Percentiles rank a stretch among this genome's conserved stretches.
These are phyloP conservation scores for Sander lucioperca DNA, from an alignment of 2,113 vertebrate genomes.

Conservation along the genomic window DNA sequence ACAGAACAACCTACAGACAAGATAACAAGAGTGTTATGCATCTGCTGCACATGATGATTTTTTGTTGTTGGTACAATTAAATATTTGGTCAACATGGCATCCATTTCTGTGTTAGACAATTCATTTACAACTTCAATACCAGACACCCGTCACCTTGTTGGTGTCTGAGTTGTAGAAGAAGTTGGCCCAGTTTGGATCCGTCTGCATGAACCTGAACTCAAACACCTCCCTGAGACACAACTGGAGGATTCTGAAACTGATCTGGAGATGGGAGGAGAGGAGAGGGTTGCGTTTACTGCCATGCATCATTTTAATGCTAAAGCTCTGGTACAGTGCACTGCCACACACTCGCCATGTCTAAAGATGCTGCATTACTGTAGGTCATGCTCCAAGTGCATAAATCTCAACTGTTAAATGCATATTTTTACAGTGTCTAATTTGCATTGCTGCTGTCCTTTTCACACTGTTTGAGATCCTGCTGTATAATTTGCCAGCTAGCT, in stretches of 20 bases:
- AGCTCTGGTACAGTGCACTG: not conserved
- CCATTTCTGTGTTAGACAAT: not conserved
- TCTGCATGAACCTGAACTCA: constrained; percentile 96
- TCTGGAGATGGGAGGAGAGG: constrained; percentile 76
- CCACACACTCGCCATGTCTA: not conserved
- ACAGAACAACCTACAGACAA: constrained; percentile 84
- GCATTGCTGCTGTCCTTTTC: not conserved
- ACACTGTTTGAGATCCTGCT: constrained; percentile 6
- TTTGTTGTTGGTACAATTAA: not conserved
- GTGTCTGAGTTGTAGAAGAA: constrained; percentile 90
- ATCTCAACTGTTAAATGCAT: not conserved
- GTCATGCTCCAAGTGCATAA: not conserved
- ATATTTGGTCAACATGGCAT: not conserved
- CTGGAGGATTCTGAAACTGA: constrained; percentile 89
- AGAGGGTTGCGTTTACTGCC: constrained; percentile 2
- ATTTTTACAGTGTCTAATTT: not conserved
- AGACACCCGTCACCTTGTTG: constrained; percentile 82
- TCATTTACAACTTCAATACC: not conserved
- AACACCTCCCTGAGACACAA: constrained; percentile 91
- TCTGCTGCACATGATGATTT: not conserved
- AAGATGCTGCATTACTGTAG: not conserved
- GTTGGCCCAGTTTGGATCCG: constrained; percentile 95
- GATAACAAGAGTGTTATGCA: not conserved
- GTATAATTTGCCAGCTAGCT: constrained; percentile 8
- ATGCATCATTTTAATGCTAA: not conserved